Evolutionary conservation across 2,888 invertebrate species (phyloP), one percentile per base, ranked within the genome.

Genomic region (Eupithecia pulchellata): DNA sequence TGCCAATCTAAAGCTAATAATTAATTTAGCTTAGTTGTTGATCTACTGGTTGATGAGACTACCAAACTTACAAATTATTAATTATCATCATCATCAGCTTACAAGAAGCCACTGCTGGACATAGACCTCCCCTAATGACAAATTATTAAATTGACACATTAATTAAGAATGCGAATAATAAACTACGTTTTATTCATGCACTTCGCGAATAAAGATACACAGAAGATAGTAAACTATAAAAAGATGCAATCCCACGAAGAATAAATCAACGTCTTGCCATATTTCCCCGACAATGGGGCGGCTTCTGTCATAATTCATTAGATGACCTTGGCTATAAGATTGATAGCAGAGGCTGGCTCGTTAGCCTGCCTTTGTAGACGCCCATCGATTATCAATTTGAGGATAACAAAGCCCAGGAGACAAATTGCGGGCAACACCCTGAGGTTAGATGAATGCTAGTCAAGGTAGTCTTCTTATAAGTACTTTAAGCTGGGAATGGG

Each of bases 361-460:
- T 89, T 89, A 89, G 84, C 82, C 75, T 79, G 77, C 85, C 79
- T 83, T 87, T 86, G 86, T 88, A 81, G 78, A 76, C 79, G 81
- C 79, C 82, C 86, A 87, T 88, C 87, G 87, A 88, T 89, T 89
- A 89, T 88, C 85, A 89, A 88, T 90, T 89, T 88, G 82, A 83
- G 82, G 82, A 83, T 84, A 81, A 86, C 81, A 85, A 84, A 81
- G 79, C 82, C 80, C 77, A 65, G 64, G 82, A 84, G 87, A 87
- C 89, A 88, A 88, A 87, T 87, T 87, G 82, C 79, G 81, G 81
- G 76, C 64, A 75, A 76, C 76, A 79, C 78, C 77, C 73, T 73
- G 70, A 81, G 72, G 78, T 77, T 70, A 79, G 81, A 78, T 77
- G 82, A 79, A 82, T 82, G 81, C 81, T 79, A 79, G 17, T 60